Evolutionary conservation across 2,797 vertebrate species (phyloP).

Genomic region (Lerista edwardsae): DNA sequence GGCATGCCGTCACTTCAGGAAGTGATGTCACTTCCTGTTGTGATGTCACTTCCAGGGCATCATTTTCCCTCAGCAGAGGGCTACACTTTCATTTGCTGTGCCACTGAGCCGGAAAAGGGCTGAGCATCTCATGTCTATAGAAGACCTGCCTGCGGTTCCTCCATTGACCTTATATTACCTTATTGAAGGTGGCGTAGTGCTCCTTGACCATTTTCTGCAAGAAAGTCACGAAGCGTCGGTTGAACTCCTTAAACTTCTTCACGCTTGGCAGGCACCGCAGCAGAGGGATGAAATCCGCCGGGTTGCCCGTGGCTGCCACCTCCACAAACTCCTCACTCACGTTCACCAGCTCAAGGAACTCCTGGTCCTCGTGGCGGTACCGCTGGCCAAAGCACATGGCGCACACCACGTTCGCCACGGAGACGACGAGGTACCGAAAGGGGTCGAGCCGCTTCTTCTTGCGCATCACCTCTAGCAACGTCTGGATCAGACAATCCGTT

Average conservation of each 20-base stretch:
- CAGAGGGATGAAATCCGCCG: constrained; percentile 86
- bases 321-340: constrained; percentile 74
- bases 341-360: constrained; percentile 82
- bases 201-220: constrained; percentile 80
- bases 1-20: too few species aligned
- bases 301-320: constrained; percentile 77
- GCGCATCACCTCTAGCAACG: constrained; percentile 79
- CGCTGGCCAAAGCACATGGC: constrained; percentile 91
- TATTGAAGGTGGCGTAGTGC: constrained; percentile 82
- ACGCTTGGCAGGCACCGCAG: constrained; percentile 86
- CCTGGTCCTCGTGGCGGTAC: constrained; percentile 84
- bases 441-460: constrained; percentile 80
- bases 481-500: constrained; percentile 76
- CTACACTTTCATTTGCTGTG: too few species aligned
- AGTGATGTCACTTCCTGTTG: too few species aligned
- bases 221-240: constrained; percentile 75
- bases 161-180: constrained; percentile 77
- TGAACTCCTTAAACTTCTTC: constrained; percentile 79
- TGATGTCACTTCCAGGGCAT: too few species aligned
- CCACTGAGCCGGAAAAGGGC: not conserved
- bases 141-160: not conserved
- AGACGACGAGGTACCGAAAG: constrained; percentile 82
- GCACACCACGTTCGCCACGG: constrained; percentile 90
- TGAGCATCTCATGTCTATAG: too few species aligned
- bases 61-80: too few species aligned